Percentiles rank a stretch among this genome's conserved stretches.
Conservation (phyloP, 2,797 vertebrate genomes). For the Macropus fuliginosus region DNA sequence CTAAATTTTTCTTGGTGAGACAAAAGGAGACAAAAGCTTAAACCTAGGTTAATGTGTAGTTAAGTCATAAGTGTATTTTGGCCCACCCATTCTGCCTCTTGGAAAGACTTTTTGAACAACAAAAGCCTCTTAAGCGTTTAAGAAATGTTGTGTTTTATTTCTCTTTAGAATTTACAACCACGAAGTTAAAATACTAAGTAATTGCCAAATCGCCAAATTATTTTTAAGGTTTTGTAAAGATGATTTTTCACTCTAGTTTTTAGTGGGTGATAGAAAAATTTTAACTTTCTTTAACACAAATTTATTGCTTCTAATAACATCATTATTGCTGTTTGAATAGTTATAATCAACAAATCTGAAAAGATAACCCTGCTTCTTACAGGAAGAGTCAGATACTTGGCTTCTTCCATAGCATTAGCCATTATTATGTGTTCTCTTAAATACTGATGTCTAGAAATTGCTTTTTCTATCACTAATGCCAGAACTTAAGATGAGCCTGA, state of each 20-base stretch:
- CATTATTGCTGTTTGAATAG: background rate
- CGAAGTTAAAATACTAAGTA: conserved; percentile 39
- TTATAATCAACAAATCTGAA: background rate
- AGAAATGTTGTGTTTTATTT: conserved; percentile 34
- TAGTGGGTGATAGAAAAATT: background rate
- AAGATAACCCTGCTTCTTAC: background rate
- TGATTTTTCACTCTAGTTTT: conserved; percentile 12
- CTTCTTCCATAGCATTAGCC: conserved; percentile 29
- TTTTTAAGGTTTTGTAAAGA: conserved; percentile 26
- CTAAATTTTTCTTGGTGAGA: conserved; percentile 56
- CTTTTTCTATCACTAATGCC: conserved; percentile 36
- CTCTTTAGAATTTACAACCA: conserved; percentile 53
- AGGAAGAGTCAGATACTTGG: background rate
- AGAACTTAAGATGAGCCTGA: conserved; percentile 23
- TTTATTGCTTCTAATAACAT: background rate
- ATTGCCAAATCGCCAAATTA: conserved; percentile 30
- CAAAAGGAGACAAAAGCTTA: conserved; percentile 39
- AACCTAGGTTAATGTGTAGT: background rate
- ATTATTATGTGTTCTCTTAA: conserved; percentile 21
- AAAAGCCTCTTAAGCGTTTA: background rate
- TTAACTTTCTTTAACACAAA: background rate
- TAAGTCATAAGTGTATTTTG: conserved; percentile 34
- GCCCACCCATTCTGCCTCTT: conserved; percentile 11
- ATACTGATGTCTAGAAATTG: conserved; percentile 30
- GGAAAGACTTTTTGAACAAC: conserved; percentile 45